These are phyloP conservation scores for Ophiodon elongatus DNA, from an alignment of 2,113 vertebrate species.

Conservation along the genomic window DNA sequence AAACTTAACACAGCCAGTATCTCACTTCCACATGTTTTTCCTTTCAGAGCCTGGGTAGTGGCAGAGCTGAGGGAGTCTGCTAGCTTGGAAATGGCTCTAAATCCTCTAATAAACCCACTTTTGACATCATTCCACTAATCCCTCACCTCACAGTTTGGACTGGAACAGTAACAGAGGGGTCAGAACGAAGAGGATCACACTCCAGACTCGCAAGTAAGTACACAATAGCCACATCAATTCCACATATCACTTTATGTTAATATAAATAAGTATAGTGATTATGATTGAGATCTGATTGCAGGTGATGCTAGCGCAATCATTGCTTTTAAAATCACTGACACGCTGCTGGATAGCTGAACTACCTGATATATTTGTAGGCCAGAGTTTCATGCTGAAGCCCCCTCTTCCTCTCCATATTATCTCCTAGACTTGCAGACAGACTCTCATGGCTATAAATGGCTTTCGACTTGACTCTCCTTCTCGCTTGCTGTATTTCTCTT, in stretches of 20 bases:
- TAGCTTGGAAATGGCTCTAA: slow-evolving; percentile 67
- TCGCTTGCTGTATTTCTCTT: slow-evolving; percentile 37
- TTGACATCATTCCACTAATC: slow-evolving; percentile 74
- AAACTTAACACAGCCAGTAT: slow-evolving; percentile 20
- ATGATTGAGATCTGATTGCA: slow-evolving; percentile 19
- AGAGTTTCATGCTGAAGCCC: slow-evolving; percentile 19
- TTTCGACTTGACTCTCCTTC: slow-evolving; percentile 52
- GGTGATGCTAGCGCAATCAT: slow-evolving; percentile 7
- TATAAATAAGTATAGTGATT: neutral
- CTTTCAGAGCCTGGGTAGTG: slow-evolving; percentile 23
- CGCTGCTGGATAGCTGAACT: slow-evolving; percentile 10
- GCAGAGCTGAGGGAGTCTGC: slow-evolving; percentile 49
- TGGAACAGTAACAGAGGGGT: slow-evolving; percentile 49
- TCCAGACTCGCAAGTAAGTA: slow-evolving; percentile 22
- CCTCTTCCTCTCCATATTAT: slow-evolving; percentile 48
- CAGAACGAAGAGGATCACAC: slow-evolving; percentile 46
- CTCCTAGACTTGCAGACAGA: slow-evolving; percentile 59
- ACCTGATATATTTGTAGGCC: slow-evolving; percentile 31
- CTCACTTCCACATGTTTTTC: slow-evolving; percentile 26
- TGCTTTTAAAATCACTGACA: slow-evolving; percentile 19
- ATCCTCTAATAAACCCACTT: slow-evolving; percentile 74
- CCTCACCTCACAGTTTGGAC: slow-evolving; percentile 61
- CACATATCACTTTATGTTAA: slow-evolving; percentile 3
- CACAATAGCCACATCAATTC: neutral
- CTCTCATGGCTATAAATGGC: slow-evolving; percentile 68